Base-by-base conservation (phyloP, 2,888 invertebrate species). In the Hyles lineata region DNA sequence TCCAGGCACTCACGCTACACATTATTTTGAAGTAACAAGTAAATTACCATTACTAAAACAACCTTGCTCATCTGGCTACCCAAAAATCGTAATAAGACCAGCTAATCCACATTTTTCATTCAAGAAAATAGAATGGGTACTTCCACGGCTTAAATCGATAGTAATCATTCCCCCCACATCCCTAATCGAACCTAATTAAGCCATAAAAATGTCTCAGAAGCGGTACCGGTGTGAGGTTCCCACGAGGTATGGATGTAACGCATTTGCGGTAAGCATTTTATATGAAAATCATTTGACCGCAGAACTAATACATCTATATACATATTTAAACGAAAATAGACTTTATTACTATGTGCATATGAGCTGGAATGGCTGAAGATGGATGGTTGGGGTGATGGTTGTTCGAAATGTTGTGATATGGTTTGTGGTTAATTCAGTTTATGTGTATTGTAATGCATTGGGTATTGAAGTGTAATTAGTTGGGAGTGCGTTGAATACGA, bases 271-370 rank as follows among this genome's bases (percentile, higher is more conserved):
- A 70, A 70, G 62, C 61, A 67, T 72, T 74, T 74, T 67, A 73
- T 75, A 78, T 71, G 73, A 78, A 71, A 73, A 74, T 76, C 72
- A 72, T 78, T 74, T 73, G 73, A 81, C 82, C 81, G 77, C 79
- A 80, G 77, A 73, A 58, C n/a, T 59, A 58, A 67, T 63, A 71
- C 29, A 70, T 7, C 8, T 9, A 7, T 21, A 9, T 55, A 55
- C 0, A 35, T 35, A 8, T 21, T 55, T 50, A 72, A 70, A 15
- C 17, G 17, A 74, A 62, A 74, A 52, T 74, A 52, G 71, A 73
- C 58, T 67, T 70, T 79, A 76, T 72, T 0, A 0, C 0, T 0
- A 4, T 0, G 0, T 19, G 0, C 59, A 74, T 77, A 78, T 67
- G 11, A n/a, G 35, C 55, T 29, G 23, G 6, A 8, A 23, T 23